Evolutionary conservation across 2,888 invertebrate species (phyloP).

Genomic region (Cerastis leucographa): DNA sequence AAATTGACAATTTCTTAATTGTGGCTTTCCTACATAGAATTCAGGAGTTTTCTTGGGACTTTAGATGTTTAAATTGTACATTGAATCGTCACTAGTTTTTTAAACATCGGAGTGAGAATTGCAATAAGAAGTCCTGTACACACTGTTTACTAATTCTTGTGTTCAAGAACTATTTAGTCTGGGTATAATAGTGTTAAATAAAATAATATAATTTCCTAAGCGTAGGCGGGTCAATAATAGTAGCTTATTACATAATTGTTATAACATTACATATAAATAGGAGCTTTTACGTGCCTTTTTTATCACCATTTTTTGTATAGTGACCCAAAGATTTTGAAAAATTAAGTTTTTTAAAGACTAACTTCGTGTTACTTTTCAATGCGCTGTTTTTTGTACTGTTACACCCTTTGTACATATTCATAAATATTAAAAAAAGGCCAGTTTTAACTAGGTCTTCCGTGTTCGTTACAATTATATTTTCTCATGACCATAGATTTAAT

Average conservation of each 20-base stretch:
- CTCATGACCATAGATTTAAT: constrained; percentile 50
- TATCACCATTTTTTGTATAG: constrained; percentile 49
- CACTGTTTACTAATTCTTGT: constrained; percentile 32
- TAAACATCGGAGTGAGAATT: constrained; percentile 16
- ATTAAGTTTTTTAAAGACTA: constrained; percentile 37
- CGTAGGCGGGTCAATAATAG: constrained; percentile 51
- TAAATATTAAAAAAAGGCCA: constrained; percentile 20
- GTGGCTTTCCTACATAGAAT: not conserved
- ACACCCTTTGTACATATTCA: constrained; percentile 31
- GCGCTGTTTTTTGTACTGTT: constrained; percentile 35
- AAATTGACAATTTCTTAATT: not conserved
- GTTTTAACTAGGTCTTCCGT: constrained; percentile 6
- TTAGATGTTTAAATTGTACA: constrained; percentile 11
- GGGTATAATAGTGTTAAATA: constrained; percentile 23
- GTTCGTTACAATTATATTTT: constrained; percentile 40
- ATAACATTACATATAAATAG: constrained; percentile 53
- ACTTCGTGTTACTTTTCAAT: constrained; percentile 32
- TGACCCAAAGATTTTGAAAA: constrained; percentile 68
- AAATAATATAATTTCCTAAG: constrained; percentile 29
- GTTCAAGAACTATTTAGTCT: constrained; percentile 39
- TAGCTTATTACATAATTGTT: constrained; percentile 44
- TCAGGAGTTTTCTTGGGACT: not conserved
- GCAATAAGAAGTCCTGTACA: constrained; percentile 29
- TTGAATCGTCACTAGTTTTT: constrained; percentile 43
- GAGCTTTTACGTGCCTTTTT: constrained; percentile 63